A percentile compares a stretch with the other conserved stretches of the same genome.
Evolutionary conservation across 2,888 invertebrate species (phyloP).

Genomic region (Hypolimnas misippus): DNA sequence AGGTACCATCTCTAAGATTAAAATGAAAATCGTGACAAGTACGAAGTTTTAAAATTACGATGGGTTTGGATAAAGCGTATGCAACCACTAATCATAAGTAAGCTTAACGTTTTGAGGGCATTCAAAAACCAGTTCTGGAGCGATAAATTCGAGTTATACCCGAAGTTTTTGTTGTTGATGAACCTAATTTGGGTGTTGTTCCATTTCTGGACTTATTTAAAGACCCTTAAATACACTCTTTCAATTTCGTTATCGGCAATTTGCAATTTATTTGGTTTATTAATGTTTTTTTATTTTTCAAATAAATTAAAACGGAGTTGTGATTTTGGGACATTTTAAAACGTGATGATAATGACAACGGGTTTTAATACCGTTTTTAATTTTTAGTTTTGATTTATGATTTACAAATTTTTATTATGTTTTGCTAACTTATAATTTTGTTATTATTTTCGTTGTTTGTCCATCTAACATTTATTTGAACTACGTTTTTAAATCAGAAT

Average conservation of each 20-base stretch:
- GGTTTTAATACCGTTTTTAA: background rate
- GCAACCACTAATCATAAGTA: conserved; percentile 39
- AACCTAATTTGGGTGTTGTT: conserved; percentile 35
- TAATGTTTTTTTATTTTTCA: conserved; percentile 1
- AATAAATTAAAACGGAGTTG: background rate
- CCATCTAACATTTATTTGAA: too few species aligned
- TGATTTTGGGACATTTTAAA: background rate
- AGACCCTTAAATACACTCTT: conserved; percentile 22
- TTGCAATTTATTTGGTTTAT: conserved; percentile 15
- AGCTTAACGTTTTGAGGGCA: conserved; percentile 52
- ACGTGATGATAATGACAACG: background rate
- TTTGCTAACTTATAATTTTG: too few species aligned
- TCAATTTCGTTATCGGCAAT: conserved; percentile 23
- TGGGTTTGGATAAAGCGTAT: conserved; percentile 33
- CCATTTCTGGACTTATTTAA: conserved; percentile 27
- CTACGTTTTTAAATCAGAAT: too few species aligned
- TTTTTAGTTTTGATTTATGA: background rate
- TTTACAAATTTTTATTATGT: background rate
- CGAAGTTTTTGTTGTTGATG: conserved; percentile 38
- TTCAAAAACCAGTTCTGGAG: conserved; percentile 55
- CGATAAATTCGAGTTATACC: conserved; percentile 43
- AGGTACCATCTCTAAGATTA: conserved; percentile 32
- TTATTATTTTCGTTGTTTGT: too few species aligned
- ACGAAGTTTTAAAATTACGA: conserved; percentile 35
- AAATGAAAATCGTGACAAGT: conserved; percentile 39